Base-by-base conservation (phyloP, 2,888 invertebrate genomes). In the Oithona nana region DNA sequence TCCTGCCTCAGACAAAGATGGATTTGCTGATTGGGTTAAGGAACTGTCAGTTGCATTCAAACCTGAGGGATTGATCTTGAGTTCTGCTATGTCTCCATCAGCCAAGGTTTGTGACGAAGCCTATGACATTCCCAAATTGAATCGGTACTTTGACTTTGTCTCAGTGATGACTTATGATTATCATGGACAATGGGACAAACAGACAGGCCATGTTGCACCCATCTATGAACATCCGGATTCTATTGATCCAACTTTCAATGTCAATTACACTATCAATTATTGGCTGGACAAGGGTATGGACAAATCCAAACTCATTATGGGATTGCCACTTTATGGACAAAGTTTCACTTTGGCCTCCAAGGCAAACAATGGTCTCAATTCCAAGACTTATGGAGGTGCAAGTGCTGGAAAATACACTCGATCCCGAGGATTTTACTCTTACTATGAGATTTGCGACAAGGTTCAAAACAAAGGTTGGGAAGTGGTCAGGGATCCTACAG, bases 241-340 rank as follows among this genome's bases (percentile, higher is more conserved):
- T 72, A n/a, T 20, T 8, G 13, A 29, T 6, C 57, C n/a, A 20
- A 28, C 13, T 61, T 16, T 65, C 39, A 65, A 65, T 57, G 49
- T 54, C 80, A 81, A 89, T 71, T 84, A 83, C 72, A 86, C 90
- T 0, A 83, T 92, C 56, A 83, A 84, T 69, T 83, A 84, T 73
- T 86, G 89, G 73, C 68, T 86, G 48, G 81, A 84, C 69, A 79
- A 80, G 67, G 89, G 89, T 1, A 88, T 87, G 0, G 83, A 85
- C 65, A 76, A 81, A 0, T 80, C 82, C 66, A 90, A 90, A 75
- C 72, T 90, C 16, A 83, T 89, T 1, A 73, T 90, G 2, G 90
- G 89, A 28, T 87, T 90, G 63, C 89, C 89, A 0, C 88, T 88
- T 0, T 90, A 90, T 69, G 90, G 89, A 0, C 88, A 89, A 71